phyloP scores from a whole-genome alignment of 1,140 invertebrate species.

The Tetraneura akinire region DNA sequence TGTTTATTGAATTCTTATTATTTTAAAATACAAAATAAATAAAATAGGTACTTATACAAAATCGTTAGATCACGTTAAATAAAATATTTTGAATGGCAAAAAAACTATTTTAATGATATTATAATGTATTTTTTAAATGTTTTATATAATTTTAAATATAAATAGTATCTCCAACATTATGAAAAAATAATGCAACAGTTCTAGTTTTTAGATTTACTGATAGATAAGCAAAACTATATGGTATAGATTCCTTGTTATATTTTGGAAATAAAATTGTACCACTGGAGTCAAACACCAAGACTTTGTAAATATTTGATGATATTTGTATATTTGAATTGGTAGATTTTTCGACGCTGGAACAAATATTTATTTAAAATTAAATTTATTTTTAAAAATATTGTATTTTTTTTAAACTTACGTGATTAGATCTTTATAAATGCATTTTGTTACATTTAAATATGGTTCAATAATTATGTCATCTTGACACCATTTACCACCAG shows the following conservation, averaged over 20 bases:
- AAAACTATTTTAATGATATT: too few species aligned
- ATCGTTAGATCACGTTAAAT: too few species aligned
- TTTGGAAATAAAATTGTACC: constrained; percentile 6
- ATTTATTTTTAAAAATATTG: neutral
- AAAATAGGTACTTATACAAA: too few species aligned
- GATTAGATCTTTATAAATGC: constrained; percentile 67
- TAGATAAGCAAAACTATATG: constrained; percentile 38
- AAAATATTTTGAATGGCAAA: too few species aligned
- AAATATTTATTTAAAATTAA: neutral
- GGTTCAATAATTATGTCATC: constrained; percentile 65
- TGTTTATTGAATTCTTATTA: too few species aligned
- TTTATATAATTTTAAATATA: neutral
- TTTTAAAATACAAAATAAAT: too few species aligned
- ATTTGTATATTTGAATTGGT: neutral
- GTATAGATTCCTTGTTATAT: neutral
- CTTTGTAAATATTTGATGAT: constrained; percentile 2
- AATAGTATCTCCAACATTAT: constrained; percentile 30
- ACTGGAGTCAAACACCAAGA: neutral
- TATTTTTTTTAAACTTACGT: constrained; percentile 58
- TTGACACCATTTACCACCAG: constrained; percentile 67
- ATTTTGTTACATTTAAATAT: constrained; percentile 64
- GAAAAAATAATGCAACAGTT: constrained; percentile 25
- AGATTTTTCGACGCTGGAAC: constrained; percentile 21
- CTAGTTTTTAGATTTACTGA: constrained; percentile 19
- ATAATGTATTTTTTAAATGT: too few species aligned